These are phyloP conservation scores for Lycocorax pyrrhopterus DNA, from an alignment of 2,113 vertebrate genomes.

Conservation along the genomic window DNA sequence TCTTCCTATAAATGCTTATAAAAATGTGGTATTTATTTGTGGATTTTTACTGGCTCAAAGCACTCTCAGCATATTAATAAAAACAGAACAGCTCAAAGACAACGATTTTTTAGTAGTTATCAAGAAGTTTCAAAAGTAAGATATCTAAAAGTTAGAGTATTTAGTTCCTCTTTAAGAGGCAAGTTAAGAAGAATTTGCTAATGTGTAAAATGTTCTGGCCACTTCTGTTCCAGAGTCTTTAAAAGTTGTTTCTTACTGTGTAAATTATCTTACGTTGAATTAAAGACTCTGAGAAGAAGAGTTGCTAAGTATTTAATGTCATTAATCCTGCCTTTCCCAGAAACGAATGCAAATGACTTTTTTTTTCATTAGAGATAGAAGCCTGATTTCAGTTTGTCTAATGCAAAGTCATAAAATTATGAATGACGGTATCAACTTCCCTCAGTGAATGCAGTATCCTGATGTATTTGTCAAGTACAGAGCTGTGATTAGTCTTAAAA, in stretches of 20 bases:
- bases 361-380: neutral
- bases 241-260: neutral
- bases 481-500: neutral
- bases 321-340: neutral
- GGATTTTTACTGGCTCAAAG: neutral
- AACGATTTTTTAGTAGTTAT: neutral
- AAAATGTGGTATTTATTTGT: neutral
- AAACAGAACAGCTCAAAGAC: neutral
- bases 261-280: neutral
- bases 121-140: neutral
- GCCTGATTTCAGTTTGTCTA: neutral
- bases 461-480: neutral
- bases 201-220: neutral
- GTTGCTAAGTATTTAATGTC: neutral
- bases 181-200: neutral
- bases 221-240: neutral
- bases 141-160: neutral
- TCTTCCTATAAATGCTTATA: neutral
- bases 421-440: neutral
- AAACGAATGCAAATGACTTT: neutral
- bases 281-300: neutral
- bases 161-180: neutral
- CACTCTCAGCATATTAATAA: neutral
- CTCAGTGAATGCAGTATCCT: neutral
- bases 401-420: constrained; percentile 4